These are phyloP conservation scores for Bombus difficillimus DNA, from an alignment of 1,140 invertebrate genomes.

Conservation along the genomic window DNA sequence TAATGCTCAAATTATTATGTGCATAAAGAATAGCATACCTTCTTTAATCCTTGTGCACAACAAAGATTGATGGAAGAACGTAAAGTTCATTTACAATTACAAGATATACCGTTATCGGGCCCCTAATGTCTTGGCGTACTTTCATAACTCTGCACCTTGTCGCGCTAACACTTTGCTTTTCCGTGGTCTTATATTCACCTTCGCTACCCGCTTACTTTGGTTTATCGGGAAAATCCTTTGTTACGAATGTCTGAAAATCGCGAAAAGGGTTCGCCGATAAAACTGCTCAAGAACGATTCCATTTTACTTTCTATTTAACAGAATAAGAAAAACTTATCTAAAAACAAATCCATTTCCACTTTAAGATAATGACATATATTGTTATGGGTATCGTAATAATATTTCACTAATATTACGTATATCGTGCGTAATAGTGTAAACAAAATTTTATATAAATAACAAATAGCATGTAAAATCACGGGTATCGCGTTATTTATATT, in stretches of 20 bases:
- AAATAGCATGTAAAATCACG: too few relatives aligned
- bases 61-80: background rate
- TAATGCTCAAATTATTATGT: too few relatives aligned
- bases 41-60: background rate
- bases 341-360: background rate
- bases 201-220: slow-evolving; percentile 28
- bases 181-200: slow-evolving; percentile 13
- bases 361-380: background rate
- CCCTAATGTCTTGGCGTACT: slow-evolving; percentile 64
- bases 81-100: background rate
- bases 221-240: slow-evolving; percentile 57
- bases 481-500: too few relatives aligned
- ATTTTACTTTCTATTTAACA: background rate
- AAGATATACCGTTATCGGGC: slow-evolving; percentile 68
- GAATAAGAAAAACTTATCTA: background rate
- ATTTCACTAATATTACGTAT: too few relatives aligned
- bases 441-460: too few relatives aligned
- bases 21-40: background rate
- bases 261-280: background rate
- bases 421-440: too few relatives aligned
- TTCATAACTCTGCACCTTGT: slow-evolving; percentile 59
- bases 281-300: background rate
- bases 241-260: slow-evolving; percentile 30
- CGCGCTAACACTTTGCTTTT: slow-evolving; percentile 19
- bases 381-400: too few relatives aligned